Percentiles rank a stretch among this genome's conserved stretches.
Conservation (phyloP, 2,797 vertebrate genomes). For the Platalea minor region DNA sequence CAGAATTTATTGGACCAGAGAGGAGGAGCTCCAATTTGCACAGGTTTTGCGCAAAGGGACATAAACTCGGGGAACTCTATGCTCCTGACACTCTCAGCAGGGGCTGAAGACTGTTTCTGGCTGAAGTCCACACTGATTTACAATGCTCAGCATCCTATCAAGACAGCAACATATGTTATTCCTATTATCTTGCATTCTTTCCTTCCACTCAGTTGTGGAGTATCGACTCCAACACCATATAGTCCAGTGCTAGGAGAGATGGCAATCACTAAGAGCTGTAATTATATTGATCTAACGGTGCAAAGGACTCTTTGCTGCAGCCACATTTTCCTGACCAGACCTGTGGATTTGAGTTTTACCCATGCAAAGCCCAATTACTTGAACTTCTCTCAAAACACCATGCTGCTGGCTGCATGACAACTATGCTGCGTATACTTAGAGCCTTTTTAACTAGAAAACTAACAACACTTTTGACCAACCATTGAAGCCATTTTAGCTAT, state of each 20-base stretch:
- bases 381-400: neutral
- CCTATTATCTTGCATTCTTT: slow-evolving; percentile 38
- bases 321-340: neutral
- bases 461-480: neutral
- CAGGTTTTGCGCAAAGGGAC: slow-evolving; percentile 15
- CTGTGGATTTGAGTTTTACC: neutral
- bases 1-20: slow-evolving; percentile 20
- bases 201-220: neutral
- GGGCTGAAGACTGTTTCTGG: slow-evolving; percentile 32
- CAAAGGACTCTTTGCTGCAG: neutral
- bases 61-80: slow-evolving; percentile 13
- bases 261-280: neutral
- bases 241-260: neutral
- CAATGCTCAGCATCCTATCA: slow-evolving; percentile 43
- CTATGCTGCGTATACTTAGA: neutral
- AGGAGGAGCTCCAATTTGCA: neutral
- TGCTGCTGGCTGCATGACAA: neutral
- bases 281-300: neutral
- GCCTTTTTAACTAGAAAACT: neutral
- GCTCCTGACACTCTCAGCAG: slow-evolving; percentile 41
- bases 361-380: neutral
- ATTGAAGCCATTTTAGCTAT: neutral
- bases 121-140: slow-evolving; percentile 49
- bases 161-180: slow-evolving; percentile 43
- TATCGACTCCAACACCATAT: neutral